phyloP scores from a whole-genome alignment of 2,888 invertebrate genomes.

The Sminthurides aquaticus region DNA sequence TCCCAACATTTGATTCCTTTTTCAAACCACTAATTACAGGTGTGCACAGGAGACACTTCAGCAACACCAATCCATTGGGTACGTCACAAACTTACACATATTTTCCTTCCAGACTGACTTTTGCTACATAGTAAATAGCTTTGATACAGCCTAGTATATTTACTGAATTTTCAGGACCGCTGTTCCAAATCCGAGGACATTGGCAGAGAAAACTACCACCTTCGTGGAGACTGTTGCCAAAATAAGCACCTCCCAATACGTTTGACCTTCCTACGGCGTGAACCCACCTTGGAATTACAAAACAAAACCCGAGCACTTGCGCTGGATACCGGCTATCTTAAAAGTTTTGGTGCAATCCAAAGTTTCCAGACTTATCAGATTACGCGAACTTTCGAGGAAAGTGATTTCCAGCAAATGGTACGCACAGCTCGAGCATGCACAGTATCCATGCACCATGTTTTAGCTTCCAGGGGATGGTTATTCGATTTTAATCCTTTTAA shows the following conservation, averaged over 20 bases:
- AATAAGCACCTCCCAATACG: not conserved
- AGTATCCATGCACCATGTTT: too few relatives aligned
- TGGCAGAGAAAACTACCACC: not conserved
- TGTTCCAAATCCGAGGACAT: conserved; percentile 1
- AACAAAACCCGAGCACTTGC: not conserved
- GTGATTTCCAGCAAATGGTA: not conserved
- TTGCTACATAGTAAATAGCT: too few relatives aligned
- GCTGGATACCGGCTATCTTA: not conserved
- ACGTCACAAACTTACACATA: not conserved
- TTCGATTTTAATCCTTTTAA: too few relatives aligned
- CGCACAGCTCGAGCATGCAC: too few relatives aligned
- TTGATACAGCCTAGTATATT: not conserved
- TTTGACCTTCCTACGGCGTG: conserved; percentile 1
- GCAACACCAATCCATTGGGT: not conserved
- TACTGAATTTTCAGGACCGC: not conserved
- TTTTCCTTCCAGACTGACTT: not conserved
- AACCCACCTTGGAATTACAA: not conserved
- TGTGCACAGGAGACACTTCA: not conserved
- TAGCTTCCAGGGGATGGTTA: too few relatives aligned
- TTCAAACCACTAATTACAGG: not conserved
- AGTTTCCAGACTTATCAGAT: not conserved
- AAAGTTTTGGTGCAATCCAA: not conserved
- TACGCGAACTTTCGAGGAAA: not conserved
- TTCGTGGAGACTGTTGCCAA: conserved; percentile 8
- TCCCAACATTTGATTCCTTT: not conserved